Percentiles rank a stretch among this genome's conserved stretches.
phyloP scores from a whole-genome alignment of 2,113 vertebrate genomes.

The Pardalotus punctatus region DNA sequence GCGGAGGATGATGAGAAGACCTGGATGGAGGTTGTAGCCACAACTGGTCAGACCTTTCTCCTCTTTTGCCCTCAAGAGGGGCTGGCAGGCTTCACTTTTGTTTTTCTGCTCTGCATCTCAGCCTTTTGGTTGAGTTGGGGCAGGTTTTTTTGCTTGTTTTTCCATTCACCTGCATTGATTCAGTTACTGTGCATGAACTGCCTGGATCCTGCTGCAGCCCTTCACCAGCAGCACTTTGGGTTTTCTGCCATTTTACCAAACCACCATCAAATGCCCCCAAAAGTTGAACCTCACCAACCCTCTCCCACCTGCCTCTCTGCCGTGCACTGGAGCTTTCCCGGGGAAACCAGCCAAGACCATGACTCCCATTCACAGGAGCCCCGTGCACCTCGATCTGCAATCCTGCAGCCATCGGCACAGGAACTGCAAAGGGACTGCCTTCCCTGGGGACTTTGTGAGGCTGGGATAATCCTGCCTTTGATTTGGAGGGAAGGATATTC shows the following conservation, averaged over 20 bases:
- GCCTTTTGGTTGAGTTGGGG: background rate
- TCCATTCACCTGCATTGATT: background rate
- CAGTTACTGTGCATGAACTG: background rate
- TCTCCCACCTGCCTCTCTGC: background rate
- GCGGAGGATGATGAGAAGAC: background rate
- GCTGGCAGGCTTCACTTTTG: background rate
- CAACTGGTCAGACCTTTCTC: background rate
- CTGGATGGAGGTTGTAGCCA: background rate
- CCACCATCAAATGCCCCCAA: background rate
- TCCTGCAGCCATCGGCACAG: fast-evolving
- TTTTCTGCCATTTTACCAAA: background rate
- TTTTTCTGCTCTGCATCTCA: background rate
- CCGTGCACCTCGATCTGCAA: fast-evolving
- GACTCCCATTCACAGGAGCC: fast-evolving
- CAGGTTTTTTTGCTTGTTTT: background rate
- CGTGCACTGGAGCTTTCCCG: background rate
- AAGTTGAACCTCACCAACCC: background rate
- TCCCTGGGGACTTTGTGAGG: background rate
- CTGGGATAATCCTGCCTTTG: background rate
- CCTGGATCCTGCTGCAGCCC: background rate
- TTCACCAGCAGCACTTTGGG: background rate
- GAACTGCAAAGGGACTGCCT: background rate
- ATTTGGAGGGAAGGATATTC: background rate
- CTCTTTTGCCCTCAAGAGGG: background rate
- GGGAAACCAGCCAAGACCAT: fast-evolving